phyloP scores from a whole-genome alignment of 2,888 invertebrate species.

The Corbicula japonica region DNA sequence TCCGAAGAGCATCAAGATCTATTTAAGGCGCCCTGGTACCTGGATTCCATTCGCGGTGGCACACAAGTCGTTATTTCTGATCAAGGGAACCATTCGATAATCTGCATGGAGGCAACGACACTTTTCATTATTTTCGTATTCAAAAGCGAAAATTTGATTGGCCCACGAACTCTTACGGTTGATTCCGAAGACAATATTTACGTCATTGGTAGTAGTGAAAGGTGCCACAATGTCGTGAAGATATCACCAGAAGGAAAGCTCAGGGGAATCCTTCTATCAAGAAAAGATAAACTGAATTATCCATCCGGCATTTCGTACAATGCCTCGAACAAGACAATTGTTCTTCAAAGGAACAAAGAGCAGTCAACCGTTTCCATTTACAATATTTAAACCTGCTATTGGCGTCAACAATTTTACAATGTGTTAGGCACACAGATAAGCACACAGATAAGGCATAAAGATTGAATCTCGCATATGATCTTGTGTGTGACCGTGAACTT shows the following conservation, averaged over 20 bases:
- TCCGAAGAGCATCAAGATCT: constrained; percentile 29
- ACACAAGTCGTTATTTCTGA: constrained; percentile 52
- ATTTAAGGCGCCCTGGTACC: constrained; percentile 57
- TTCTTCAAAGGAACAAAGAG: constrained; percentile 50
- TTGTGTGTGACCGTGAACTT: too few species aligned
- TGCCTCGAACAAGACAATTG: constrained; percentile 5
- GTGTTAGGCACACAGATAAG: too few species aligned
- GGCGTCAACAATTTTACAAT: too few species aligned
- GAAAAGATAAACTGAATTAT: constrained; percentile 54
- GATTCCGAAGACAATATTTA: constrained; percentile 49
- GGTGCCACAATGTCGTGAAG: constrained; percentile 54
- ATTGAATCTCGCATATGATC: too few species aligned
- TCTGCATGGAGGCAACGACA: constrained; percentile 47
- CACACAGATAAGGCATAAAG: too few species aligned
- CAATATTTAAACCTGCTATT: too few species aligned
- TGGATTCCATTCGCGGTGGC: constrained; percentile 39
- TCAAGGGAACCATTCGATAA: constrained; percentile 57
- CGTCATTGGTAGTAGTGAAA: constrained; percentile 57
- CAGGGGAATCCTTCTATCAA: constrained; percentile 24
- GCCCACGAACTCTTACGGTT: constrained; percentile 43
- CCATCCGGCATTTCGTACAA: constrained; percentile 48
- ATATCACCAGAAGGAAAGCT: constrained; percentile 40
- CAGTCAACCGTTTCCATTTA: constrained; percentile 38
- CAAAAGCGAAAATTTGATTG: constrained; percentile 26
- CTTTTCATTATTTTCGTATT: constrained; percentile 40